A percentile compares a stretch with the other conserved stretches of the same genome.
phyloP scores from a whole-genome alignment of 2,797 vertebrate species.

The Falco naumanni region DNA sequence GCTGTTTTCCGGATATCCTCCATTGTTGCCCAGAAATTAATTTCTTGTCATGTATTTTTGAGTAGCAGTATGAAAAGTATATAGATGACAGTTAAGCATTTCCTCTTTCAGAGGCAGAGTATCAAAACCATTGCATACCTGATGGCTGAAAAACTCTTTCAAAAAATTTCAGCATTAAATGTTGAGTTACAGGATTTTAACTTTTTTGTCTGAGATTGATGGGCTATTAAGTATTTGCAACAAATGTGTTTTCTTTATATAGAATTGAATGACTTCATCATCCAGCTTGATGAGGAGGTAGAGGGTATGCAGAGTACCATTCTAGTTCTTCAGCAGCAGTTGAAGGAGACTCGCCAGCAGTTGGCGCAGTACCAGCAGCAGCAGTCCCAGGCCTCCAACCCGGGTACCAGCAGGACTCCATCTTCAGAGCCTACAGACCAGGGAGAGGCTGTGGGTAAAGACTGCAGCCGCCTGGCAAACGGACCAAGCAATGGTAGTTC shows the following conservation, averaged over 20 bases:
- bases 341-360: slow-evolving; percentile 90
- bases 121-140: not conserved
- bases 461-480: slow-evolving; percentile 93
- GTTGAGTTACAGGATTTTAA: not conserved
- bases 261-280: slow-evolving; percentile 98
- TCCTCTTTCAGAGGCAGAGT: slow-evolving; percentile 53
- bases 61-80: not conserved
- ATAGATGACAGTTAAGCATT: not conserved
- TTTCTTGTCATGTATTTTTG: not conserved
- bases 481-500: slow-evolving; percentile 95
- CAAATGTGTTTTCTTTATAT: slow-evolving; percentile 69
- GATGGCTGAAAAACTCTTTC: not conserved
- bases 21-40: not conserved
- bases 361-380: slow-evolving; percentile 85
- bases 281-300: slow-evolving; percentile 97
- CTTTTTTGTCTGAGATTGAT: not conserved
- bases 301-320: slow-evolving; percentile 99
- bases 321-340: slow-evolving; percentile 92
- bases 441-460: slow-evolving; percentile 84
- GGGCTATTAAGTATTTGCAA: slow-evolving; percentile 69
- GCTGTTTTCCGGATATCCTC: not conserved
- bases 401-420: slow-evolving; percentile 82
- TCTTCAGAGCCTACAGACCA: slow-evolving; percentile 78
- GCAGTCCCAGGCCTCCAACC: slow-evolving; percentile 79
- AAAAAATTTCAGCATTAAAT: not conserved